A percentile compares a stretch with the other conserved stretches of the same genome.
Evolutionary conservation across 2,797 vertebrate genomes (phyloP).

Genomic region (Trachops cirrhosus): DNA sequence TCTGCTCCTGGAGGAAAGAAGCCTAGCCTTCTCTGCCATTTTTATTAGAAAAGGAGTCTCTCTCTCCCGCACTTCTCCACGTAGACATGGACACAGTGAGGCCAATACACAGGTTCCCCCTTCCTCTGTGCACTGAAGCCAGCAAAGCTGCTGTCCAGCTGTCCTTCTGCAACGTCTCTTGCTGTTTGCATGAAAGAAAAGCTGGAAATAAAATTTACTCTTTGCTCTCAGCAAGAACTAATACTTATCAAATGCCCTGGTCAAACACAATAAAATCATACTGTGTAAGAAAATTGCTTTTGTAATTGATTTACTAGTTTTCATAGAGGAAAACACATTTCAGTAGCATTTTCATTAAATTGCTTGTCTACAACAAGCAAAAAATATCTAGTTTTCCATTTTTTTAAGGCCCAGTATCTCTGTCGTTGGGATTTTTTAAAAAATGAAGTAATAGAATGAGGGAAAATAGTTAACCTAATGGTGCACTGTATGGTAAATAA

Average conservation of each 20-base stretch:
- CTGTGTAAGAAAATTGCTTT: constrained; percentile 80
- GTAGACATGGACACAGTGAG: neutral
- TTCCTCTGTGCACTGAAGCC: accelerated
- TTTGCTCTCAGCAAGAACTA: constrained; percentile 80
- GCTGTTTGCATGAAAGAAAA: constrained; percentile 64
- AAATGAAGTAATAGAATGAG: constrained; percentile 23
- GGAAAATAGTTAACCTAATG: neutral
- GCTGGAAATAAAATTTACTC: constrained; percentile 76
- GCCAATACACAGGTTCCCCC: neutral
- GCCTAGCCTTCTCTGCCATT: neutral
- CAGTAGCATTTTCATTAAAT: constrained; percentile 80
- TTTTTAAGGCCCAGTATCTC: constrained; percentile 67
- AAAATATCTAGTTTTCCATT: constrained; percentile 54
- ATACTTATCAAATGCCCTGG: constrained; percentile 79
- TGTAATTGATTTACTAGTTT: constrained; percentile 82
- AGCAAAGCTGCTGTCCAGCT: neutral
- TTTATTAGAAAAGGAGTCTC: neutral
- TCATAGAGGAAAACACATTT: constrained; percentile 78
- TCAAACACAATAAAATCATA: constrained; percentile 82
- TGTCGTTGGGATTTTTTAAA: neutral
- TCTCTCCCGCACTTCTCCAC: neutral
- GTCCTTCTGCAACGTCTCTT: constrained; percentile 37
- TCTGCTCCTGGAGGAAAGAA: neutral
- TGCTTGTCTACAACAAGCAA: constrained; percentile 71
- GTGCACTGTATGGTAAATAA: constrained; percentile 12